phyloP scores from a whole-genome alignment of 1,140 invertebrate genomes.

The Hylyphantes graminicola region DNA sequence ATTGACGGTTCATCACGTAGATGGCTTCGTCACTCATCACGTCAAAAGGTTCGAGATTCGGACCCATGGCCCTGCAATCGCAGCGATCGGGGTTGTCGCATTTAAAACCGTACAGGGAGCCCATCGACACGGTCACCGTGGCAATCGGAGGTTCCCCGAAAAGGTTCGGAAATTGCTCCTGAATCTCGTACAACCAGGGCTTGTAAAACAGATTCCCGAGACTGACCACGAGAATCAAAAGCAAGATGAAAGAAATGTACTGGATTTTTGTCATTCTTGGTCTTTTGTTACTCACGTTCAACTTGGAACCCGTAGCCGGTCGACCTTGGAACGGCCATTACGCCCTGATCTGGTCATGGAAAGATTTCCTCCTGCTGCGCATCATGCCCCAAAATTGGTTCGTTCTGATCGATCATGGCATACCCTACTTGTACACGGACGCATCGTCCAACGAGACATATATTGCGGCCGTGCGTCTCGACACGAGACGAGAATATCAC shows the following conservation, averaged over 20 bases:
- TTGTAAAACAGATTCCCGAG: neutral
- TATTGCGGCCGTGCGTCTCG: neutral
- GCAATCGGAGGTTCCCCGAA: too few relatives aligned
- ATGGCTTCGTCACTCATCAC: too few relatives aligned
- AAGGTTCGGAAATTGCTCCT: neutral
- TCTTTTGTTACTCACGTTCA: conserved; percentile 1
- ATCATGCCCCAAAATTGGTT: neutral
- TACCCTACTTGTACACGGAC: neutral
- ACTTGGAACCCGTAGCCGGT: neutral
- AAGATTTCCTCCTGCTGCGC: neutral
- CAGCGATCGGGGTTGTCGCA: too few relatives aligned
- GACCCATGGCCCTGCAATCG: neutral
- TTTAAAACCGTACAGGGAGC: too few relatives aligned
- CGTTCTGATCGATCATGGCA: neutral
- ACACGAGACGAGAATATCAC: neutral
- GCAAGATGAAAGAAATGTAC: conserved; percentile 5
- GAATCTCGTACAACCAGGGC: neutral
- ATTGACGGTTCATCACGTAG: neutral
- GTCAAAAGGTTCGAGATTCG: neutral
- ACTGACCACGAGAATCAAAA: neutral
- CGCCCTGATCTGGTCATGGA: neutral
- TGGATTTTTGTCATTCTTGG: neutral
- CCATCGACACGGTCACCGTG: too few relatives aligned
- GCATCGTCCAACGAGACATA: neutral
- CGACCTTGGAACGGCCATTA: neutral